Conservation (phyloP, 2,113 vertebrate genomes). For the Cricetomys ansorgei region DNA sequence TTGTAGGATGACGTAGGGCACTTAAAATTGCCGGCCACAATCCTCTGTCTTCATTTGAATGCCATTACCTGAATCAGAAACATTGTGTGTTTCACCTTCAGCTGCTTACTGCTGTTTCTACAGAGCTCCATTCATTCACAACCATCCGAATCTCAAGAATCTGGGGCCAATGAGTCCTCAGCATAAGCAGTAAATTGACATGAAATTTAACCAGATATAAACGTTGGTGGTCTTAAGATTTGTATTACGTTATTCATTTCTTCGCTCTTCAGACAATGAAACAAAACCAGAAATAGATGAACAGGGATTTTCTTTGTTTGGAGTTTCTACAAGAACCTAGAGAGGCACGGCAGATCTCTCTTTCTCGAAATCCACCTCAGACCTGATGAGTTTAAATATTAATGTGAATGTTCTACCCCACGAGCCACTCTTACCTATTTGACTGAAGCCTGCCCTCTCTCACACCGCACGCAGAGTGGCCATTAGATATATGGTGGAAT, state of each 20-base stretch:
- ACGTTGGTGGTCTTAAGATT: not conserved
- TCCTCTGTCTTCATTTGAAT: not conserved
- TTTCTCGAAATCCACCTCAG: not conserved
- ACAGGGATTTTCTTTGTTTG: not conserved
- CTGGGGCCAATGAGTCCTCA: not conserved
- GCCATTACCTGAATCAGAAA: not conserved
- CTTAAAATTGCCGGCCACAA: not conserved
- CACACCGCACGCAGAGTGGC: too few species aligned
- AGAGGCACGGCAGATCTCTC: not conserved
- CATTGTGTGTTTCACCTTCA: not conserved
- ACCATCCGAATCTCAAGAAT: not conserved
- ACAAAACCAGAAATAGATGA: not conserved
- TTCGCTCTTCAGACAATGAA: not conserved
- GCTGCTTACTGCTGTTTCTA: not conserved
- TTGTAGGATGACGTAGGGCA: not conserved
- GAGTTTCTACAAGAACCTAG: not conserved
- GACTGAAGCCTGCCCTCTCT: too few species aligned
- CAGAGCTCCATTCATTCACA: rapidly evolving
- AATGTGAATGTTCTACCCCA: not conserved
- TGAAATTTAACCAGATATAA: not conserved
- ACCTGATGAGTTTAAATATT: not conserved
- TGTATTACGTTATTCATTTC: not conserved
- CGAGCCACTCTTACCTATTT: not conserved
- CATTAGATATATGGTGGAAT: too few species aligned
- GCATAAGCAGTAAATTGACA: not conserved